phyloP scores from a whole-genome alignment of 2,888 invertebrate species.

The Hyppa rectilinea region DNA sequence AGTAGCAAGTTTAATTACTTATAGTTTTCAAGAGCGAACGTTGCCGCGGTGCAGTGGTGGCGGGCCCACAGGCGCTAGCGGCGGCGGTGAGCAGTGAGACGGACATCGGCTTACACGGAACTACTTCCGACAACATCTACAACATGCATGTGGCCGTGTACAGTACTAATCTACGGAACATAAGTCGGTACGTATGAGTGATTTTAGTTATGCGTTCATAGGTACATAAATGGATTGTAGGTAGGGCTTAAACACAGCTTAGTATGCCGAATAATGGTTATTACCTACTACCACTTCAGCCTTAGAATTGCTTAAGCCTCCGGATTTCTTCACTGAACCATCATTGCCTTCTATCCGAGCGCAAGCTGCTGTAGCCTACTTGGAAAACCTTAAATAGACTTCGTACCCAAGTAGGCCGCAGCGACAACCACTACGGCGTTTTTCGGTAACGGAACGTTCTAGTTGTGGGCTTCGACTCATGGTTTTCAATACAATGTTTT shows the following conservation, averaged over 20 bases:
- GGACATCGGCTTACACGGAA: constrained; percentile 43
- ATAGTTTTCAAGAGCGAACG: constrained; percentile 76
- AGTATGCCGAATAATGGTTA: too few species aligned
- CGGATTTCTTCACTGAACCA: too few species aligned
- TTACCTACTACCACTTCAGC: too few species aligned
- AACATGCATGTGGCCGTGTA: constrained; percentile 13
- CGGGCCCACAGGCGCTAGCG: constrained; percentile 30
- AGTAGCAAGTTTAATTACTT: constrained; percentile 89
- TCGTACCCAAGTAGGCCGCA: too few species aligned
- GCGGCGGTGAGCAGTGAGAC: constrained; percentile 28
- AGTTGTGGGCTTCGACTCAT: too few species aligned
- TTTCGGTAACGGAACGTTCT: too few species aligned
- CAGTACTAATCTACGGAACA: not conserved
- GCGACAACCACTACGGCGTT: too few species aligned
- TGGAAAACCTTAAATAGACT: too few species aligned
- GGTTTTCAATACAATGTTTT: too few species aligned
- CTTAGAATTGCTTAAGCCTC: too few species aligned
- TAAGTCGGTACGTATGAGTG: not conserved
- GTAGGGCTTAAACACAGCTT: not conserved
- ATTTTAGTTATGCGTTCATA: constrained; percentile 7
- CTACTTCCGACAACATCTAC: constrained; percentile 36
- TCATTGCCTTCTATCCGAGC: too few species aligned
- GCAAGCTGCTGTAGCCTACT: too few species aligned
- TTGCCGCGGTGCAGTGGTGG: constrained; percentile 38
- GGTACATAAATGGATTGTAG: not conserved